Evolutionary conservation across 2,888 invertebrate species (phyloP), one percentile per base, ranked within the genome.

Genomic region (Dynastes grantii): DNA sequence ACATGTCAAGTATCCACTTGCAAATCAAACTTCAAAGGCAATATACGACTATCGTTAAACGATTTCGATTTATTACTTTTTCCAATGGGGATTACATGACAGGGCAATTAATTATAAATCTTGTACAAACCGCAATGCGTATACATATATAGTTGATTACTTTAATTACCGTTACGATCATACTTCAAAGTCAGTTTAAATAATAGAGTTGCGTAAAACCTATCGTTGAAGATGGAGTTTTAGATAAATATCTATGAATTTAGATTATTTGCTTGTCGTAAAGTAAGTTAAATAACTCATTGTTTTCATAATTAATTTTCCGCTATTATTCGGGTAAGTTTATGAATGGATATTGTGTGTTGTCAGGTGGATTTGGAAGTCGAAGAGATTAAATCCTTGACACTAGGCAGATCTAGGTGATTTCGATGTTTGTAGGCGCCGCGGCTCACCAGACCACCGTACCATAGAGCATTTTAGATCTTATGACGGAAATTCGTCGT

Each of bases 41-140:
- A 63, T 63, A 29, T 63, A 55, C 22, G 16, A 22, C 55, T 29
- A 63, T 32, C 63, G 63, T 63, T 63, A 63, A 63, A 29, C 63
- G 27, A 27, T 32, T 63, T 63, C 63, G 37, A 63, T 63, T 63
- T 63, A 63, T 63, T 63, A 63, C 13, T 32, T 22, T 63, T 63
- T 13, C 9, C 13, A 32, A 27, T 32, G 32, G 63, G 3, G 29
- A 63, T 63, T 63, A 63, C 63, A 63, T 63, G 63, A 63, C 63
- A 63, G 32, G 63, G 63, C 63, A 63, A 63, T 63, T 63, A 63
- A 63, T 63, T 27, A 63, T 63, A 63, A 63, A 32, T 32, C 29
- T 13, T 63, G 63, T 63, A n/a, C n/a, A 45, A 55, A 16, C 55
- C 55, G 22, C 22, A n/a, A 55, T 55, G 16, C n/a, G 6, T 5